These are phyloP conservation scores for Aphidius gifuensis DNA, from an alignment of 1,140 invertebrate species.

Conservation along the genomic window DNA sequence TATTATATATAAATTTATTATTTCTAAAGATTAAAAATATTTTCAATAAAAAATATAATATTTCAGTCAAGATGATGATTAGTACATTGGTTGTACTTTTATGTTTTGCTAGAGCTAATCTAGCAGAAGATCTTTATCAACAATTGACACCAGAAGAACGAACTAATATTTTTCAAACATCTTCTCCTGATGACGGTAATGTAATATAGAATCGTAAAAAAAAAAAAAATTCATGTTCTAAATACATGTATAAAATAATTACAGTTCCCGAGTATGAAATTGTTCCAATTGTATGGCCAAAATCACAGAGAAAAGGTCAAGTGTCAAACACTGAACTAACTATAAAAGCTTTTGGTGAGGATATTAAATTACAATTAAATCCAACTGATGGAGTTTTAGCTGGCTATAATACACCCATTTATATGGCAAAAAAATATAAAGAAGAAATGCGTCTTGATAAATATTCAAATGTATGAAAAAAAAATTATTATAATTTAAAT, in stretches of 20 bases:
- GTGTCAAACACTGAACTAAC: background rate
- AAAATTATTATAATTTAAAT: no score
- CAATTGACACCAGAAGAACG: slow-evolving; percentile 3
- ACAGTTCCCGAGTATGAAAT: slow-evolving; percentile 19
- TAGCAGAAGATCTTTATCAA: background rate
- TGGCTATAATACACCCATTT: slow-evolving; percentile 15
- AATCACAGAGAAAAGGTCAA: slow-evolving; percentile 11
- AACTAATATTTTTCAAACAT: background rate
- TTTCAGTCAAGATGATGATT: no score
- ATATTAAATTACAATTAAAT: slow-evolving; percentile 19
- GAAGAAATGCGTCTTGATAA: no score
- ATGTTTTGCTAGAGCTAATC: no score
- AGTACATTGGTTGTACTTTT: no score
- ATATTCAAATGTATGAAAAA: no score
- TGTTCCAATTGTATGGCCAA: slow-evolving; percentile 13
- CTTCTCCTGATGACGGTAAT: background rate
- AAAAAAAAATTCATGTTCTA: background rate
- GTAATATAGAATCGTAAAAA: background rate
- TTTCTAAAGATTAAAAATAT: no score
- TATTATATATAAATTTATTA: no score
- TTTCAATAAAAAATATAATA: no score
- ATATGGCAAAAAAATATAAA: background rate
- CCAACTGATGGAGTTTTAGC: slow-evolving; percentile 19
- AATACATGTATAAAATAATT: slow-evolving; percentile 2
- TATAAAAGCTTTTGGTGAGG: slow-evolving; percentile 17